phyloP scores from a whole-genome alignment of 2,113 vertebrate species.

The cattle (Bos taurus) region DNA sequence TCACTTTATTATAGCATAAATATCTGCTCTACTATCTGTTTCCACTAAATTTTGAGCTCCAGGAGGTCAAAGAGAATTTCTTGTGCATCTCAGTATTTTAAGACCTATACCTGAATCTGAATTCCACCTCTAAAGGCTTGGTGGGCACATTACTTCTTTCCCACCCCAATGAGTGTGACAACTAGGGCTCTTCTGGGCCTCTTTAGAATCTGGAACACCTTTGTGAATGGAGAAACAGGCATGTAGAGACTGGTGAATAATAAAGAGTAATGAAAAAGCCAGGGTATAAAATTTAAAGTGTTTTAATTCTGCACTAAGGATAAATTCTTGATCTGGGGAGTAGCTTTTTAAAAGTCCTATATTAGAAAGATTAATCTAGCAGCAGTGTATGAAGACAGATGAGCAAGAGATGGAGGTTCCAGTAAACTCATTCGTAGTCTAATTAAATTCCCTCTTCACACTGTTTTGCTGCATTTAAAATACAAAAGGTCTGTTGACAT shows the following conservation, averaged over 20 bases:
- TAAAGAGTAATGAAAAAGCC: neutral
- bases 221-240: neutral
- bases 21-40: neutral
- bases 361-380: conserved; percentile 10
- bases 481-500: conserved; percentile 36
- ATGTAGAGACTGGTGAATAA: neutral
- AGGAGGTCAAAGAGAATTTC: neutral
- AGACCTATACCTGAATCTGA: neutral
- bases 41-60: neutral
- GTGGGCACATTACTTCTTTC: neutral
- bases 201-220: neutral
- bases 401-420: neutral
- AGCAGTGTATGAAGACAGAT: neutral
- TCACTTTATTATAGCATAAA: neutral
- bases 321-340: neutral
- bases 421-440: conserved; percentile 45
- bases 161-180: neutral
- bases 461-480: conserved; percentile 41
- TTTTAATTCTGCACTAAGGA: neutral
- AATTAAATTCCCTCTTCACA: conserved; percentile 43
- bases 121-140: neutral
- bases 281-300: neutral
- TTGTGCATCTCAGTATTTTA: neutral
- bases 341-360: neutral
- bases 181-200: neutral